Percentiles rank a stretch among this genome's conserved stretches.
Conservation (phyloP, 2,113 vertebrate genomes). For the Lepisosteus oculatus region DNA sequence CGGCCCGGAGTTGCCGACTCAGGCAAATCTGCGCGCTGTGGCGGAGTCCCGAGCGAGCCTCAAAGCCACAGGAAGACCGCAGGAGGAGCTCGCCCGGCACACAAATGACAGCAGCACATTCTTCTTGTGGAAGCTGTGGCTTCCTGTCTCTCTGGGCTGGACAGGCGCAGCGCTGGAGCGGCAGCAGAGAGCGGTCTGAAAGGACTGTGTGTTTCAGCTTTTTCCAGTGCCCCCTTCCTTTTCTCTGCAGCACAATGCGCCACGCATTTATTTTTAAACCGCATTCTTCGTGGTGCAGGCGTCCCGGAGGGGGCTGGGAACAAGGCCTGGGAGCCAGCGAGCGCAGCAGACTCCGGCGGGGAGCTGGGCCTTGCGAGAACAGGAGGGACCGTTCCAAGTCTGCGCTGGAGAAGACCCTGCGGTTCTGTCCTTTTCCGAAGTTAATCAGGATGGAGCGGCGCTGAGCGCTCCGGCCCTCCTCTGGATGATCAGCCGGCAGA, state of each 20-base stretch:
- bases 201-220: background rate
- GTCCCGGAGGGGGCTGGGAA: background rate
- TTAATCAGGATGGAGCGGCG: too few relatives aligned
- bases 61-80: slow-evolving; percentile 12
- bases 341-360: too few relatives aligned
- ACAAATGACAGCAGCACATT: slow-evolving; percentile 6
- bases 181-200: background rate
- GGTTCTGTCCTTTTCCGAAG: background rate
- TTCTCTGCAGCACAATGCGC: background rate
- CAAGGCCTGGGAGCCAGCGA: too few relatives aligned
- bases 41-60: slow-evolving; percentile 16
- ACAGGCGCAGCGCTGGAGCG: background rate
- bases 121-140: slow-evolving; percentile 4
- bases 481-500: too few relatives aligned
- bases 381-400: too few relatives aligned
- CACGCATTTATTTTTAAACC: background rate
- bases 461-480: too few relatives aligned
- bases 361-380: too few relatives aligned
- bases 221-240: background rate
- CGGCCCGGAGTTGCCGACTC: background rate
- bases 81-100: background rate
- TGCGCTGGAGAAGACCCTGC: too few relatives aligned
- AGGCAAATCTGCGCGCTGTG: slow-evolving; percentile 3
- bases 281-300: background rate
- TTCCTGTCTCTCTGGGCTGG: background rate